phyloP scores from a whole-genome alignment of 2,797 vertebrate genomes.

The Hipposideros larvatus region DNA sequence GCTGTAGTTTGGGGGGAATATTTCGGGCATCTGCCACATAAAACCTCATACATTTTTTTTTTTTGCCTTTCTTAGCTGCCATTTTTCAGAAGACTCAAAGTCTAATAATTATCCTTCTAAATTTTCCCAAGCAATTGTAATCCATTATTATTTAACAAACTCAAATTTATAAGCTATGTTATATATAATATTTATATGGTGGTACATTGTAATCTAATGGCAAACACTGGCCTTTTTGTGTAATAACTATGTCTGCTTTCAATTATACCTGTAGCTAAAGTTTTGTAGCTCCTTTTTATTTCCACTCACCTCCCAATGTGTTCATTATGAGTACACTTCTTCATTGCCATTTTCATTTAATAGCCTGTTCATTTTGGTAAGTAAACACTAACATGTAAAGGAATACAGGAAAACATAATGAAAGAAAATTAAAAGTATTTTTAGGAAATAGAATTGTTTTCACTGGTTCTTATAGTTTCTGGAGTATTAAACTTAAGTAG shows the following conservation, averaged over 20 bases:
- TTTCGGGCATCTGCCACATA: not conserved
- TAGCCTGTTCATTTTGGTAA: not conserved
- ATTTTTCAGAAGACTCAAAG: conserved; percentile 1
- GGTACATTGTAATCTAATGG: not conserved
- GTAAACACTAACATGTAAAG: not conserved
- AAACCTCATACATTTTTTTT: not conserved
- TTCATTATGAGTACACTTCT: not conserved
- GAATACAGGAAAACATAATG: not conserved
- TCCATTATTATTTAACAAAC: not conserved
- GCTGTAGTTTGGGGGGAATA: not conserved
- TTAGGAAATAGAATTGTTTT: conserved; percentile 37
- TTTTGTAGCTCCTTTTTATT: not conserved
- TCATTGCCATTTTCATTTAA: not conserved
- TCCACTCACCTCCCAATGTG: not conserved
- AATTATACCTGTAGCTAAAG: not conserved
- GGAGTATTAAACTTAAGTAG: conserved; percentile 14
- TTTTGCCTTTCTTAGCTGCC: not conserved
- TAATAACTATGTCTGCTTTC: not conserved
- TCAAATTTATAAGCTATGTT: not conserved
- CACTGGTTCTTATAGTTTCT: conserved; percentile 32
- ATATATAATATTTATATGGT: not conserved
- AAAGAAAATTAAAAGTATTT: conserved; percentile 37
- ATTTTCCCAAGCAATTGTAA: not conserved
- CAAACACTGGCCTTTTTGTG: not conserved
- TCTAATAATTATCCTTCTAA: conserved; percentile 17